phyloP scores from a whole-genome alignment of 2,113 vertebrate species.

The Macquaria australasica region DNA sequence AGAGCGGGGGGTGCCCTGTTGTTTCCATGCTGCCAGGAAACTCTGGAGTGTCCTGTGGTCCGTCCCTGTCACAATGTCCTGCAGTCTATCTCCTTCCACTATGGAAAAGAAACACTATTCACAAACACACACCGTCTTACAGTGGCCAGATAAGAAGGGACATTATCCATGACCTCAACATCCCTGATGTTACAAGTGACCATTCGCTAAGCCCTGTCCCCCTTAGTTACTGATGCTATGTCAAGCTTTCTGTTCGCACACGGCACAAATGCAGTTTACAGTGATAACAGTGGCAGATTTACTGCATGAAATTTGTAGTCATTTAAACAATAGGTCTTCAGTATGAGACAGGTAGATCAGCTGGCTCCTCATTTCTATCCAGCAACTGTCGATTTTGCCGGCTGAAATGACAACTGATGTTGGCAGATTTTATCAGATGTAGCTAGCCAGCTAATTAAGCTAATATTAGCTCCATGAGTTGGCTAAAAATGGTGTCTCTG shows the following conservation, averaged over 20 bases:
- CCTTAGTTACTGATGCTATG: slow-evolving; percentile 3
- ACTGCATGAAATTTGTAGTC: not conserved
- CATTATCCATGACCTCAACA: slow-evolving; percentile 55
- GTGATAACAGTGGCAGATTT: not conserved
- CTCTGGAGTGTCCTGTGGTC: slow-evolving; percentile 47
- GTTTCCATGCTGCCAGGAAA: slow-evolving; percentile 62
- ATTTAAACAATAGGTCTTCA: not conserved
- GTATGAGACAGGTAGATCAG: not conserved
- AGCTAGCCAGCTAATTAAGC: too few species aligned
- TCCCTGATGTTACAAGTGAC: not conserved
- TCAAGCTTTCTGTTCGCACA: slow-evolving; percentile 6
- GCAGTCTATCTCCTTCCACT: slow-evolving; percentile 52
- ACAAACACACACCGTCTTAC: slow-evolving; percentile 34
- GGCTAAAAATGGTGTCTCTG: not conserved
- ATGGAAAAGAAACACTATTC: slow-evolving; percentile 40
- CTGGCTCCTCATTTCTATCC: not conserved
- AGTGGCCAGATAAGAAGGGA: slow-evolving; percentile 39
- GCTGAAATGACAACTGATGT: not conserved
- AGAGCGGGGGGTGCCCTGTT: slow-evolving; percentile 46
- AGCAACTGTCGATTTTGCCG: not conserved
- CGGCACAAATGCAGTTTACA: not conserved
- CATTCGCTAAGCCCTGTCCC: not conserved
- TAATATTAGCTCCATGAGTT: not conserved
- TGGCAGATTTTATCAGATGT: too few species aligned
- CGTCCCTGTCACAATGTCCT: slow-evolving; percentile 26